These are phyloP conservation scores for Diceros bicornis DNA, from an alignment of 2,797 vertebrate species.

Conservation along the genomic window DNA sequence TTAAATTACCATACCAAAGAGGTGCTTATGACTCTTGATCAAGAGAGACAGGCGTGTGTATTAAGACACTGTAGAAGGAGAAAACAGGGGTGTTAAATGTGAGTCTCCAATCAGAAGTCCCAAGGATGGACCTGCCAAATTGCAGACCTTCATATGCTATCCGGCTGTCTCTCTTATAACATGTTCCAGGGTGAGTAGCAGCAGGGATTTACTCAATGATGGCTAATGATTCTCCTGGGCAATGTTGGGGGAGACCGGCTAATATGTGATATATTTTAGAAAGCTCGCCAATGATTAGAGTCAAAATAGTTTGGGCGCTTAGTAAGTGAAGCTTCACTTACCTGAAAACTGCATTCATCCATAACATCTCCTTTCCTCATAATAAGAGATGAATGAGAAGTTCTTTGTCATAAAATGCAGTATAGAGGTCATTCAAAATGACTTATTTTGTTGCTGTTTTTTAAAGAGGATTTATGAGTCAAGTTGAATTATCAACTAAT, in stretches of 20 bases:
- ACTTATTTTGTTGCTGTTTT: conserved; percentile 44
- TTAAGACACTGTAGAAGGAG: conserved; percentile 30
- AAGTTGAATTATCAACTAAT: conserved; percentile 21
- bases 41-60: not conserved
- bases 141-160: not conserved
- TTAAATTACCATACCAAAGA: not conserved
- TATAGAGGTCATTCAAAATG: conserved; percentile 20
- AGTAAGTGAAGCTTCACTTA: conserved; percentile 63
- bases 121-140: not conserved
- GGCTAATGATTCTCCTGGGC: conserved; percentile 43
- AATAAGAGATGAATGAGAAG: conserved; percentile 4
- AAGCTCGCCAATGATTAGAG: conserved; percentile 49
- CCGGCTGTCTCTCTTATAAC: not conserved
- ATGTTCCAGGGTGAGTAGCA: not conserved
- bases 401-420: conserved; percentile 44
- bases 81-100: conserved; percentile 26
- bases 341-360: conserved; percentile 42
- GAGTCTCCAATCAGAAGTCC: not conserved
- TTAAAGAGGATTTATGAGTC: conserved; percentile 23
- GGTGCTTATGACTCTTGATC: not conserved
- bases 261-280: conserved; percentile 60
- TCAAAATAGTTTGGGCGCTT: conserved; percentile 46
- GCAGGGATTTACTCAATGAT: conserved; percentile 34
- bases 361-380: conserved; percentile 29
- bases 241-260: not conserved